Evolutionary conservation across 37 sponge, comb jelly and placozoan genomes (phyloP).

Genomic region (Diacarnus erythraeanus): DNA sequence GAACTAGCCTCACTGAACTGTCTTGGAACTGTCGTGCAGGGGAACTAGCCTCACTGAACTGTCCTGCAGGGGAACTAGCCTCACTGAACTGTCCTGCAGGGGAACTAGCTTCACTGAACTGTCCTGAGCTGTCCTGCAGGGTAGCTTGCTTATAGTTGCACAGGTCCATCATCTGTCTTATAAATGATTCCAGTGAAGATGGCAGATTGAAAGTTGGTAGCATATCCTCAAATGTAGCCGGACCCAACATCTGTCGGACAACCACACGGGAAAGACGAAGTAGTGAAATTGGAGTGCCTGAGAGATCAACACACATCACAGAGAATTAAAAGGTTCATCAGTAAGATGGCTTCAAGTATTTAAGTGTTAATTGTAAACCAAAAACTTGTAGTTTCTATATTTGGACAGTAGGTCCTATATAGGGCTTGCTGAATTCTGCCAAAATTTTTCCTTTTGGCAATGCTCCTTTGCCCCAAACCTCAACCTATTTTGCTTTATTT

Average conservation of each 20-base stretch:
- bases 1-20: background rate
- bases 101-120: background rate
- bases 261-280: slow-evolving; percentile 31
- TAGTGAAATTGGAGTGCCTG: slow-evolving; percentile 38
- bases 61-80: no score
- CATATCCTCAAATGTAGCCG: background rate
- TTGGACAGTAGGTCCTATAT: no score
- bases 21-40: background rate
- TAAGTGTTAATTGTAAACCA: no score
- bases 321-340: no score
- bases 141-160: slow-evolving; percentile 32
- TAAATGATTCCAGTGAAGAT: slow-evolving; percentile 3
- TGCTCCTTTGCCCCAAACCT: no score
- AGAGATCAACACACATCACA: no score
- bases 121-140: slow-evolving; percentile 6
- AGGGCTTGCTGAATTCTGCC: no score
- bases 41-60: slow-evolving; percentile 30
- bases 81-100: no score
- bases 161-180: slow-evolving; percentile 11
- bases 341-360: no score
- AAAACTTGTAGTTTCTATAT: no score
- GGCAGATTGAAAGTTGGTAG: slow-evolving; percentile 4
- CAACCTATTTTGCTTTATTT: no score
- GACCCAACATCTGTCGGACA: slow-evolving; percentile 28
- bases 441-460: no score